These are phyloP conservation scores for Anoplophora glabripennis DNA, from an alignment of 1,140 invertebrate genomes.

Conservation along the genomic window DNA sequence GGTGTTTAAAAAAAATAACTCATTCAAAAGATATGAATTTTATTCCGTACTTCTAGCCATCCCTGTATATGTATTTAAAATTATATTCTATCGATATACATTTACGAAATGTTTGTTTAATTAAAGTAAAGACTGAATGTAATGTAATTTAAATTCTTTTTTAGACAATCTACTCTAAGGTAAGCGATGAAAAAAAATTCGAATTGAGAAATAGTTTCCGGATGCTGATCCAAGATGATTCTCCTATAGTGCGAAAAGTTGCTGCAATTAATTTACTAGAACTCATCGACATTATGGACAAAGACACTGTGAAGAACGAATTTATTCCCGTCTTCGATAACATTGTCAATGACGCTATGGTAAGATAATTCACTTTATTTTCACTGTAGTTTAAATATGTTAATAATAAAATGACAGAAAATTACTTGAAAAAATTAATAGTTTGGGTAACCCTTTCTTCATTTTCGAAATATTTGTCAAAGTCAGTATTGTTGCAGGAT, in stretches of 20 bases:
- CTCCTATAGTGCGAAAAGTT: constrained; percentile 38
- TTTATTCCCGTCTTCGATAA: constrained; percentile 39
- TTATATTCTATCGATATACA: too few relatives aligned
- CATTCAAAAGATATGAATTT: too few relatives aligned
- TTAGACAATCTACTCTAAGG: constrained; percentile 38
- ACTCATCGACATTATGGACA: constrained; percentile 30
- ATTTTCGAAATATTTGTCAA: not conserved
- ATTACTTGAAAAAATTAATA: not conserved
- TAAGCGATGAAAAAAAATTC: constrained; percentile 27
- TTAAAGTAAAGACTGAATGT: too few relatives aligned
- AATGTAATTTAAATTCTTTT: constrained; percentile 12
- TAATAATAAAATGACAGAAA: too few relatives aligned
- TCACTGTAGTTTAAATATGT: too few relatives aligned
- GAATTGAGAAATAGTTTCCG: constrained; percentile 35
- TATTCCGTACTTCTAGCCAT: too few relatives aligned
- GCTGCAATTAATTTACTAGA: constrained; percentile 28
- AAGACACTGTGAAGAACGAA: constrained; percentile 35
- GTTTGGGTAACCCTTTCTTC: too few relatives aligned
- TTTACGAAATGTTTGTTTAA: too few relatives aligned
- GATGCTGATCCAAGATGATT: constrained; percentile 39
- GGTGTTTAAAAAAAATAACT: too few relatives aligned
- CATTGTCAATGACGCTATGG: constrained; percentile 41
- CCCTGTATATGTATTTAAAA: too few relatives aligned
- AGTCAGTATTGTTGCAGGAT: constrained; percentile 31
- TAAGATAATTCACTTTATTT: constrained; percentile 17